These are phyloP conservation scores for Nycteola revayana DNA, from an alignment of 2,888 invertebrate genomes.

Conservation along the genomic window DNA sequence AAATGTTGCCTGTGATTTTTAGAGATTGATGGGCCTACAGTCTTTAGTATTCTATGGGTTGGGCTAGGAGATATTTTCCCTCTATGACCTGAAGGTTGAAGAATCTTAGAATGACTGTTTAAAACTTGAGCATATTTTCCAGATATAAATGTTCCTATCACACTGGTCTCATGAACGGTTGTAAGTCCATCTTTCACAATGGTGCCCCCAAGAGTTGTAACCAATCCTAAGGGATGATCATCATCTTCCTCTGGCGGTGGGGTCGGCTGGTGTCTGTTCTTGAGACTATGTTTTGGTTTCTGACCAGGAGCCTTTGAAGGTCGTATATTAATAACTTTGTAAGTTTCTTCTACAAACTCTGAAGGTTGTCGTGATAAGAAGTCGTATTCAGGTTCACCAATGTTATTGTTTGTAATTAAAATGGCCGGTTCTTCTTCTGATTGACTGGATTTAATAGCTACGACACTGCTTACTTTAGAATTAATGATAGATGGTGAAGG, in stretches of 20 bases:
- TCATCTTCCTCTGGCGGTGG: constrained; percentile 80
- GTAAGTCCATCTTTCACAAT: constrained; percentile 91
- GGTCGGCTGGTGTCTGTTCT: constrained; percentile 66
- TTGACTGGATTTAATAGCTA: constrained; percentile 76
- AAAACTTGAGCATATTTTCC: constrained; percentile 94
- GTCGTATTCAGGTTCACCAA: constrained; percentile 92
- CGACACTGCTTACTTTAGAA: constrained; percentile 78
- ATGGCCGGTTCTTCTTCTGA: constrained; percentile 82
- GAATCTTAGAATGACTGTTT: constrained; percentile 89
- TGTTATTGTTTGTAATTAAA: constrained; percentile 85
- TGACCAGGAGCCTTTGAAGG: constrained; percentile 83
- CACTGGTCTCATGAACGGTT: constrained; percentile 93
- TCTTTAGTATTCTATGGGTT: constrained; percentile 87
- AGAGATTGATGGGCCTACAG: constrained; percentile 85
- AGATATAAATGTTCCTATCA: constrained; percentile 93
- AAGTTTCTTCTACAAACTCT: constrained; percentile 92
- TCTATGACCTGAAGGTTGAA: constrained; percentile 73
- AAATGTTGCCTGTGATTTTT: constrained; percentile 81
- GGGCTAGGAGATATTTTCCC: constrained; percentile 86
- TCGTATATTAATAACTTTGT: constrained; percentile 89
- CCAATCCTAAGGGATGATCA: constrained; percentile 89
- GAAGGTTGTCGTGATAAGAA: constrained; percentile 92
- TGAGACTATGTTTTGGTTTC: constrained; percentile 70
- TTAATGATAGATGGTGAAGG: constrained; percentile 52
- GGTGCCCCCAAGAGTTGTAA: constrained; percentile 92